Base-by-base conservation (phyloP, 1,140 invertebrate genomes). In the Drosophila kanapiae region DNA sequence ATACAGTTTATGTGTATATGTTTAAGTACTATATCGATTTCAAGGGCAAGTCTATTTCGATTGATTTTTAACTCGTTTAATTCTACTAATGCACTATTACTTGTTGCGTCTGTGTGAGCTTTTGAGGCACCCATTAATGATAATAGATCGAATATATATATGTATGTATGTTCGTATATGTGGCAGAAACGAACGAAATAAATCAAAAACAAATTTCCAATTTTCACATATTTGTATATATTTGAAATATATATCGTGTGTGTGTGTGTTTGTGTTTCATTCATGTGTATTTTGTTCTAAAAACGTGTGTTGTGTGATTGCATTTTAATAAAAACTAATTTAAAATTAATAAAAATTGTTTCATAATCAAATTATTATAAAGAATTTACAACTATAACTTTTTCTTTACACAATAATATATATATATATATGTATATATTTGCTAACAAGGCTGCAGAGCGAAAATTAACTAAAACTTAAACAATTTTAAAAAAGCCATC, bases 21-120 rank as follows among this genome's bases (percentile, higher is more conserved):
- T 54, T 6, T 56, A 56, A 38, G 53, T 56, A 65, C 47, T 69
- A 75, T 63, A 75, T 77, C 74, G 75, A 78, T 78, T 71, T 78
- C 65, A 40, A 78, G 75, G 64, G 75, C 71, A 79, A 80, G 83
- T 86, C 64, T 79, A 82, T 82, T 83, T 85, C 79, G 57, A 85
- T 86, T 86, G 82, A 86, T 86, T 87, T 82, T 87, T 56, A 75
- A 86, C 69, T 86, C 61, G 60, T 79, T 88, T 87, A 80, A 88
- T 56, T 71, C 84, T 87, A 87, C 77, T 87, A 87, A 87, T 87
- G 84, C 84, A 87, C 84, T 87, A 80, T 79, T 84, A 80, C 69
- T 88, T 90, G 80, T 88, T 88, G 82, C 82, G 80, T 79, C 62
- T 82, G 65, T 84, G 67, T 84, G 58, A 60, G 56, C 49, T 78